Evolutionary conservation across 2,888 invertebrate genomes (phyloP).

Genomic region (Acronicta aceris): DNA sequence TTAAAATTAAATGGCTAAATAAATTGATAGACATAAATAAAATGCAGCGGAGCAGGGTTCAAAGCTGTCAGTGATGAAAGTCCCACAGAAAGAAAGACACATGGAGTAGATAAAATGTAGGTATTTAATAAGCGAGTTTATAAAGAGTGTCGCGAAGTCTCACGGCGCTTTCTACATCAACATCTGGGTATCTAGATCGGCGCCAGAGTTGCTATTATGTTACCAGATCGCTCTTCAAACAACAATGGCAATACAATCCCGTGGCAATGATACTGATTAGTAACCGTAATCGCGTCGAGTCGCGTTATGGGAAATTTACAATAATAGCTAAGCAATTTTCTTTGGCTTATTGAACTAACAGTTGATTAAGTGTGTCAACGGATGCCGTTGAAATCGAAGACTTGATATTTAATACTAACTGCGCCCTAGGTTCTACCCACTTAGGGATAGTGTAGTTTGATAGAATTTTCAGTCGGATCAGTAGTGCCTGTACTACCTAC

Average conservation of each 20-base stretch:
- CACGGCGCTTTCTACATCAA: slow-evolving; percentile 69
- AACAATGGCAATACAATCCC: slow-evolving; percentile 68
- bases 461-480: no score
- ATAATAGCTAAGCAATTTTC: slow-evolving; percentile 43
- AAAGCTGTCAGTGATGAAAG: not conserved
- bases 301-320: slow-evolving; percentile 52
- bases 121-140: slow-evolving; percentile 46
- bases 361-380: slow-evolving; percentile 47
- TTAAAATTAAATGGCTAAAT: not conserved
- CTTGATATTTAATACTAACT: no score
- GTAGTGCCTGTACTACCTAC: no score
- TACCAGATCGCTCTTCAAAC: slow-evolving; percentile 61
- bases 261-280: slow-evolving; percentile 74
- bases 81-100: slow-evolving; percentile 7
- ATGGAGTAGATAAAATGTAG: slow-evolving; percentile 19
- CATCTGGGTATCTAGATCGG: slow-evolving; percentile 82
- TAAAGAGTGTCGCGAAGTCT: slow-evolving; percentile 53
- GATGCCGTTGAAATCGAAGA: slow-evolving; percentile 25
- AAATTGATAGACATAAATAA: not conserved
- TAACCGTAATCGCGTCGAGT: slow-evolving; percentile 49
- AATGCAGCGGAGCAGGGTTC: not conserved
- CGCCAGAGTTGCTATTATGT: slow-evolving; percentile 70
- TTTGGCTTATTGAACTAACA: slow-evolving; percentile 35
- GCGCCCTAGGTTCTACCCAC: no score
- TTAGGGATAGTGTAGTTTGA: no score